Evolutionary conservation across 2,888 invertebrate species (phyloP).

Genomic region (Hypomecis punctinalis): DNA sequence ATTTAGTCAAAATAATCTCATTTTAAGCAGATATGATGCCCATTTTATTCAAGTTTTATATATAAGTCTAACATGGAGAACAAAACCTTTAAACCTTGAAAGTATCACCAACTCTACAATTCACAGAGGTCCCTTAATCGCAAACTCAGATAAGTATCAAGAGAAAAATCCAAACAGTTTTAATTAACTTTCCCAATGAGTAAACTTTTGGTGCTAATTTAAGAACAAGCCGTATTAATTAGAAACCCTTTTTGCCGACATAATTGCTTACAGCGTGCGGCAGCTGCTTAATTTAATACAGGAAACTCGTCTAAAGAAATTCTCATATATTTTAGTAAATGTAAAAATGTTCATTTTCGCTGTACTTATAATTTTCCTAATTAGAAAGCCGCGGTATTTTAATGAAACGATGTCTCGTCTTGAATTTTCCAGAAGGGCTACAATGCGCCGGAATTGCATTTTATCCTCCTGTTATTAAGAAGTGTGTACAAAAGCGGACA

Average conservation of each 20-base stretch:
- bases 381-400: slow-evolving; percentile 38
- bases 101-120: too few relatives aligned
- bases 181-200: slow-evolving; percentile 48
- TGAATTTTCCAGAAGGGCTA: slow-evolving; percentile 40
- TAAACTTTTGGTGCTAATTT: slow-evolving; percentile 55
- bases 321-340: slow-evolving; percentile 36
- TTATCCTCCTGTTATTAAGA: slow-evolving; percentile 68
- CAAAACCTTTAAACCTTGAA: too few relatives aligned
- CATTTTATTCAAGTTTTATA: too few relatives aligned
- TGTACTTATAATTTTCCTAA: slow-evolving; percentile 36
- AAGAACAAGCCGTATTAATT: slow-evolving; percentile 55
- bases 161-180: slow-evolving; percentile 20
- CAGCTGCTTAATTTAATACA: slow-evolving; percentile 48
- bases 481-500: slow-evolving; percentile 64
- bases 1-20: too few relatives aligned
- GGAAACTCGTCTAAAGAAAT: slow-evolving; percentile 48
- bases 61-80: too few relatives aligned
- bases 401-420: slow-evolving; percentile 34
- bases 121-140: too few relatives aligned
- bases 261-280: slow-evolving; percentile 51
- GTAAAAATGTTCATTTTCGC: slow-evolving; percentile 42
- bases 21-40: too few relatives aligned
- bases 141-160: not conserved
- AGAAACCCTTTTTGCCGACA: slow-evolving; percentile 54
- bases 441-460: slow-evolving; percentile 60